These are phyloP conservation scores for Homalodisca vitripennis DNA, from an alignment of 1,140 invertebrate genomes.

Conservation along the genomic window DNA sequence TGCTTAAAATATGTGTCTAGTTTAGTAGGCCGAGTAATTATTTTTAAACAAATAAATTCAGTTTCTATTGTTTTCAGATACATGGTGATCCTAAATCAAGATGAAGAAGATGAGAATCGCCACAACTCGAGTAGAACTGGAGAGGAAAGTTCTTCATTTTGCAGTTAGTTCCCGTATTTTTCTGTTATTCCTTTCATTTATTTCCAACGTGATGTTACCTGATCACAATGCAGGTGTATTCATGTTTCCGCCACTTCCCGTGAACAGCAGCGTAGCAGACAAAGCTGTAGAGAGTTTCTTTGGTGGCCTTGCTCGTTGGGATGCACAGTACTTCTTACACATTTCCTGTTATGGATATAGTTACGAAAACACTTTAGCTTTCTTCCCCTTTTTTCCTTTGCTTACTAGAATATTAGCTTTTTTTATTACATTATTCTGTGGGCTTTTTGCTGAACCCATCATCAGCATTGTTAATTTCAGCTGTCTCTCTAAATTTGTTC, in stretches of 20 bases:
- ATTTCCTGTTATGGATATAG: conserved; percentile 91
- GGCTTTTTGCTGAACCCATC: conserved; percentile 54
- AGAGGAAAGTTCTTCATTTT: conserved; percentile 59
- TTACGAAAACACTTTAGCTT: conserved; percentile 88
- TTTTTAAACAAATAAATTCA: no score
- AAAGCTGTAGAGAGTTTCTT: conserved; percentile 59
- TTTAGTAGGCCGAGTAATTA: no score
- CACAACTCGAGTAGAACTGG: neutral
- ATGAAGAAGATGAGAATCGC: neutral
- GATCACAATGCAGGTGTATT: conserved; percentile 81
- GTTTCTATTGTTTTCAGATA: no score
- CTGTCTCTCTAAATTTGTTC: conserved; percentile 68
- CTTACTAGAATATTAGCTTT: conserved; percentile 50
- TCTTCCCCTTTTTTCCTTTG: conserved; percentile 86
- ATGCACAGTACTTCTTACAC: conserved; percentile 92
- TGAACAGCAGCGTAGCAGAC: conserved; percentile 39
- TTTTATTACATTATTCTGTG: conserved; percentile 43
- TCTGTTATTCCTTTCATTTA: conserved; percentile 61
- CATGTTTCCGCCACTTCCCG: conserved; percentile 55
- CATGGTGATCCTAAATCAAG: no score
- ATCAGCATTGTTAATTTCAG: conserved; percentile 64
- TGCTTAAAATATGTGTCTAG: no score
- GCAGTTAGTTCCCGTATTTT: conserved; percentile 55
- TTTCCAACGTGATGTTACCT: conserved; percentile 69
- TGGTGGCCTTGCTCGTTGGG: conserved; percentile 84